Evolutionary conservation across 2,113 vertebrate genomes (phyloP).

Genomic region (Prunella fulvescens): DNA sequence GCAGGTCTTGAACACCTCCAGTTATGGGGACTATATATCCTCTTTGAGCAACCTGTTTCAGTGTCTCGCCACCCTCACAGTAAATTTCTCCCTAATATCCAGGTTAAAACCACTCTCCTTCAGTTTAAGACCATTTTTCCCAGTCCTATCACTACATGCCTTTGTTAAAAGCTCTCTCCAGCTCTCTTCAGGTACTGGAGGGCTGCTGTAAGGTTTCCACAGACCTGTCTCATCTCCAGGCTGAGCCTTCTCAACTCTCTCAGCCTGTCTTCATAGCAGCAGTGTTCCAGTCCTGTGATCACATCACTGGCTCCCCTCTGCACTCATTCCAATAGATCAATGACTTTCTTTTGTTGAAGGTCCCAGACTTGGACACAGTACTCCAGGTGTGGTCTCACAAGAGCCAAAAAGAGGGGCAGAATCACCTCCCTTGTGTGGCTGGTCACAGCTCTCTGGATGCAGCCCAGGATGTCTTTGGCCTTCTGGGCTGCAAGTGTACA

Average conservation of each 20-base stretch:
- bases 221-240: neutral
- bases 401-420: accelerated
- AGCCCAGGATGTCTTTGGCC: neutral
- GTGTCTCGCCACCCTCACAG: neutral
- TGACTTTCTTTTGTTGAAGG: neutral
- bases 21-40: too few relatives aligned
- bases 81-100: neutral
- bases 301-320: neutral
- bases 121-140: neutral
- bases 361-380: neutral
- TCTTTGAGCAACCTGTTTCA: neutral
- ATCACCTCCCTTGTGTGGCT: neutral
- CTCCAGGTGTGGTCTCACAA: neutral
- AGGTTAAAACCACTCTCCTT: neutral
- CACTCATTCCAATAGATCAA: neutral
- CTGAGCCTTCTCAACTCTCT: neutral
- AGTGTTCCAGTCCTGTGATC: neutral
- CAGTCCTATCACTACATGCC: neutral
- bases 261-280: neutral
- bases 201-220: neutral
- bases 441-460: neutral
- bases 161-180: neutral
- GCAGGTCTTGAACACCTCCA: neutral
- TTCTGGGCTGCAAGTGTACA: neutral
- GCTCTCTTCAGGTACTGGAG: neutral